These are phyloP conservation scores for Desmodus rotundus DNA, from an alignment of 2,113 vertebrate genomes.

Conservation along the genomic window DNA sequence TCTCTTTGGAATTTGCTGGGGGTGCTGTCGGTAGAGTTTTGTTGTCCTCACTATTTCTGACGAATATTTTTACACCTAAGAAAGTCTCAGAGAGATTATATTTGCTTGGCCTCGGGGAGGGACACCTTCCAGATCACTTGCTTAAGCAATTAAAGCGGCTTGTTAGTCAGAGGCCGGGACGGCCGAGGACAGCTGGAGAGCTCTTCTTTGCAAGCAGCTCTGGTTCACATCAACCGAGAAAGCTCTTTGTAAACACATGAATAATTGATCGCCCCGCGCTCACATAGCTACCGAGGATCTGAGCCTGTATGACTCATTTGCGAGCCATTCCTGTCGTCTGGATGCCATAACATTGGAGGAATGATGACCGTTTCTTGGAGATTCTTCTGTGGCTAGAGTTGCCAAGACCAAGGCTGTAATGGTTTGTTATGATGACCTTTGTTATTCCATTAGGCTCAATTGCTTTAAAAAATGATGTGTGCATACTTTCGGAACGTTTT, in stretches of 20 bases:
- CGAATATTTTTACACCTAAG: conserved; percentile 70
- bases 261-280: conserved; percentile 86
- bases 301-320: conserved; percentile 84
- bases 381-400: conserved; percentile 84
- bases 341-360: conserved; percentile 89
- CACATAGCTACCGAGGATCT: conserved; percentile 83
- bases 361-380: conserved; percentile 86
- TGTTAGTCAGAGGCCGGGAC: conserved; percentile 68
- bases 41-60: conserved; percentile 20
- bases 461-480: conserved; percentile 85
- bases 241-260: conserved; percentile 88
- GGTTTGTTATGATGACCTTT: conserved; percentile 98
- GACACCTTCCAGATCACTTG: conserved; percentile 63
- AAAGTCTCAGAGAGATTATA: conserved; percentile 50
- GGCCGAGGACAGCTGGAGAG: conserved; percentile 83
- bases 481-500: conserved; percentile 87
- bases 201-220: conserved; percentile 83
- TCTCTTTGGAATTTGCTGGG: neutral
- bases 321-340: conserved; percentile 84
- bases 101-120: conserved; percentile 59
- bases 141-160: conserved; percentile 77
- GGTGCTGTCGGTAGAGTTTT: neutral
- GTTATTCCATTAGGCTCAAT: conserved; percentile 95
- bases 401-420: conserved; percentile 91
- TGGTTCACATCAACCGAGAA: conserved; percentile 87